A percentile compares a stretch with the other conserved stretches of the same genome.
These are phyloP conservation scores for Herpailurus yagouaroundi DNA, from an alignment of 2,113 vertebrate species.

Conservation along the genomic window DNA sequence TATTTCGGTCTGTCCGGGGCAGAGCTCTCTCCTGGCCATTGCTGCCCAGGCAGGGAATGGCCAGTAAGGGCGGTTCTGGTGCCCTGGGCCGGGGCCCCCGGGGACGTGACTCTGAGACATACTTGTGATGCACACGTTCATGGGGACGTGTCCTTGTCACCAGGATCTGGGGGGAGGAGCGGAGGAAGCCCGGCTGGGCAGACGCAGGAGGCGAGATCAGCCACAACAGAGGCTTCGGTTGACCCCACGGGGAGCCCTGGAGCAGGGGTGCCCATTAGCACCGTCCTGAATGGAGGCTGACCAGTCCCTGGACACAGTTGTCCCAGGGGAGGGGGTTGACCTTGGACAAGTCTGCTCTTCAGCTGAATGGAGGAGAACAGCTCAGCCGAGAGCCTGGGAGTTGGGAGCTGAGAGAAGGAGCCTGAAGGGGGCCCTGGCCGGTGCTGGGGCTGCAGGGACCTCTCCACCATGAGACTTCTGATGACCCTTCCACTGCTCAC, in stretches of 20 bases:
- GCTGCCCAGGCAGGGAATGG: neutral
- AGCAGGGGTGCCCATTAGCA: no score
- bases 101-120: neutral
- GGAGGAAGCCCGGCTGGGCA: neutral
- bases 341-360: neutral
- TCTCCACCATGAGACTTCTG: neutral
- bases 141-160: neutral
- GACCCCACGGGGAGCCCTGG: neutral
- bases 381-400: neutral
- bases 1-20: neutral
- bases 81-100: neutral
- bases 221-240: neutral
- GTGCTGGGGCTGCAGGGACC: neutral
- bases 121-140: neutral
- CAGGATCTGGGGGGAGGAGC: neutral
- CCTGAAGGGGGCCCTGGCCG: neutral
- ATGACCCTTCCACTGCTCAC: neutral
- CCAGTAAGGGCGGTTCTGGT: neutral
- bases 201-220: neutral
- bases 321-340: neutral
- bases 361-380: neutral
- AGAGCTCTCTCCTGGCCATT: neutral
- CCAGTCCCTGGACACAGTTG: neutral
- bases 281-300: neutral
- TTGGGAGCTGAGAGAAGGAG: neutral